phyloP scores from a whole-genome alignment of 2,888 invertebrate genomes.

The Tipula helvola region DNA sequence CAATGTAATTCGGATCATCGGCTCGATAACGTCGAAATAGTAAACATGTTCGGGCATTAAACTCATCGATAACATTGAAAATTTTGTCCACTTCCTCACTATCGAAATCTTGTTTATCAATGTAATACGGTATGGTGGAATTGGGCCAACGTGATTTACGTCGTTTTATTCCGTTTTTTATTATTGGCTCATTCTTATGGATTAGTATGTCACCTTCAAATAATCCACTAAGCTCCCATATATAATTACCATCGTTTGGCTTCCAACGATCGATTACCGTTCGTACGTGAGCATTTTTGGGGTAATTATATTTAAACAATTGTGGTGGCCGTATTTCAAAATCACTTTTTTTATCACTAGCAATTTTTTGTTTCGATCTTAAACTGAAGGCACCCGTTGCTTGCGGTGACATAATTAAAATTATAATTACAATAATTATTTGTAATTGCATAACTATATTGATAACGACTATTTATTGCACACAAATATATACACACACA shows the following conservation, averaged over 20 bases:
- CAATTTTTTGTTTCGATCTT: not conserved
- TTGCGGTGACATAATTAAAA: not conserved
- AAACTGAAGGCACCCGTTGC: not conserved
- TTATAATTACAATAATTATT: not conserved
- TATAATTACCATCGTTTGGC: conserved; percentile 35
- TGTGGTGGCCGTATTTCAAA: not conserved
- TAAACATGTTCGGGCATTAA: conserved; percentile 48
- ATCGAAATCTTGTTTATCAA: conserved; percentile 40
- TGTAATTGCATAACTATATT: not conserved
- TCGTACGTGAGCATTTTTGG: not conserved
- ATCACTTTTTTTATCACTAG: not conserved
- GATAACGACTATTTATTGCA: not conserved
- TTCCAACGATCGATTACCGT: conserved; percentile 34
- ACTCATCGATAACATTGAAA: conserved; percentile 43
- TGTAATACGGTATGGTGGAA: conserved; percentile 42
- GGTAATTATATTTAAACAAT: not conserved
- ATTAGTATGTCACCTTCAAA: conserved; percentile 51
- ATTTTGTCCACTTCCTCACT: conserved; percentile 33
- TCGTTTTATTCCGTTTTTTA: conserved; percentile 36
- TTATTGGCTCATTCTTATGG: conserved; percentile 22
- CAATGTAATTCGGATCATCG: conserved; percentile 45
- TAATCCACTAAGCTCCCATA: conserved; percentile 44
- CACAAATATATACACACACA: too few species aligned
- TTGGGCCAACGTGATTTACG: conserved; percentile 39
- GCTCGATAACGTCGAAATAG: conserved; percentile 45